These are phyloP conservation scores for Prostheceraeus crozeri DNA, from an alignment of 2,888 invertebrate genomes.

Conservation along the genomic window DNA sequence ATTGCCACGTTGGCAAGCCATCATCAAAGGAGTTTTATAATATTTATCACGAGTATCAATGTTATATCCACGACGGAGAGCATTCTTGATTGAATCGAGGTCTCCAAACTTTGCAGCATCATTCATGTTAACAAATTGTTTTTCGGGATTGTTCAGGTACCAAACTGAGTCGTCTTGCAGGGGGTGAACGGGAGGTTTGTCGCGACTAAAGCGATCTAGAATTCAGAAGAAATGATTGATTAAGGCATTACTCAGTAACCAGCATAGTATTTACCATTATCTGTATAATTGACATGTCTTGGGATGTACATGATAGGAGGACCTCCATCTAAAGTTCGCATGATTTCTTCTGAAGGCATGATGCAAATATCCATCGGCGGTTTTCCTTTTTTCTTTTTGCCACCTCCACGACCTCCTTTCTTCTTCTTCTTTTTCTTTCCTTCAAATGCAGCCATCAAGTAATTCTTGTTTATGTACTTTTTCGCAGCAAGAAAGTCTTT, in stretches of 20 bases:
- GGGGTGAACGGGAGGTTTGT: slow-evolving; percentile 53
- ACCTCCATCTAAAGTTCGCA: slow-evolving; percentile 50
- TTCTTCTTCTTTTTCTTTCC: slow-evolving; percentile 56
- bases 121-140: slow-evolving; percentile 51
- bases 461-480: slow-evolving; percentile 56
- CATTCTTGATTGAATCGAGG: slow-evolving; percentile 51
- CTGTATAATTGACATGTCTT: slow-evolving; percentile 52
- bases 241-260: too few relatives aligned
- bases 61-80: slow-evolving; percentile 47
- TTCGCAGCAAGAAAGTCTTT: slow-evolving; percentile 53
- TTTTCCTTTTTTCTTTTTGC: slow-evolving; percentile 51
- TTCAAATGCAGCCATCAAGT: slow-evolving; percentile 53
- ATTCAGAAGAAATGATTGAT: too few relatives aligned
- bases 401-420: slow-evolving; percentile 38
- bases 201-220: slow-evolving; percentile 48
- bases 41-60: slow-evolving; percentile 55
- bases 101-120: slow-evolving; percentile 54
- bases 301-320: slow-evolving; percentile 53
- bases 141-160: slow-evolving; percentile 50
- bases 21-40: slow-evolving; percentile 57
- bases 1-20: slow-evolving; percentile 50
- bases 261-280: slow-evolving; percentile 43
- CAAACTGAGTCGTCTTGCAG: slow-evolving; percentile 55
- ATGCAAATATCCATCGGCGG: slow-evolving; percentile 55
- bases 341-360: slow-evolving; percentile 47